Conservation (phyloP, 2,888 invertebrate species). For the Maniola hyperantus region DNA sequence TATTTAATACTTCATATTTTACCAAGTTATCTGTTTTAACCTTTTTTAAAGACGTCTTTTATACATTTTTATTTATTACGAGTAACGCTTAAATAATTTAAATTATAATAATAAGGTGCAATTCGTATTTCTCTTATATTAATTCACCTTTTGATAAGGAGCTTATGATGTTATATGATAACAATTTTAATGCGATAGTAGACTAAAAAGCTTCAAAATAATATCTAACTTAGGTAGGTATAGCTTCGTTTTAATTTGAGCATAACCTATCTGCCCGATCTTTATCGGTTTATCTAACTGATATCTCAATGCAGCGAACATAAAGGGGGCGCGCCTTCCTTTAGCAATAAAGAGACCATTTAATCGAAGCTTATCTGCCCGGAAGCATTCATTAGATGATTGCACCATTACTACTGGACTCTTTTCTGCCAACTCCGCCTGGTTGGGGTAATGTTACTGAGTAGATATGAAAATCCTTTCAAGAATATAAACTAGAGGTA, state of each 20-base stretch:
- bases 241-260: background rate
- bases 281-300: conserved; percentile 45
- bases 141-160: too few relatives aligned
- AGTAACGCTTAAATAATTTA: too few relatives aligned
- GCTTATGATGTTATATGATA: too few relatives aligned
- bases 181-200: too few relatives aligned
- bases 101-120: too few relatives aligned
- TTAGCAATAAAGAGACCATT: conserved; percentile 80
- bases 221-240: too few relatives aligned
- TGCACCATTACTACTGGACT: conserved; percentile 78
- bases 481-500: conserved; percentile 10
- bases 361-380: conserved; percentile 82
- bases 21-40: background rate
- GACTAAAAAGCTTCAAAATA: too few relatives aligned
- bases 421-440: conserved; percentile 61
- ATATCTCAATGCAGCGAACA: conserved; percentile 77
- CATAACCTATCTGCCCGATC: conserved; percentile 7
- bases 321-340: conserved; percentile 79
- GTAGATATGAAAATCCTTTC: conserved; percentile 31
- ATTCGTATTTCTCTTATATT: too few relatives aligned
- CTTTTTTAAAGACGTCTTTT: background rate
- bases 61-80: background rate
- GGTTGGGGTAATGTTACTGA: conserved; percentile 41
- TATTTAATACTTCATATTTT: background rate
- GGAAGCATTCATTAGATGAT: conserved; percentile 84